Conservation (phyloP, 2,113 vertebrate genomes). For the Pterocles burchelli region DNA sequence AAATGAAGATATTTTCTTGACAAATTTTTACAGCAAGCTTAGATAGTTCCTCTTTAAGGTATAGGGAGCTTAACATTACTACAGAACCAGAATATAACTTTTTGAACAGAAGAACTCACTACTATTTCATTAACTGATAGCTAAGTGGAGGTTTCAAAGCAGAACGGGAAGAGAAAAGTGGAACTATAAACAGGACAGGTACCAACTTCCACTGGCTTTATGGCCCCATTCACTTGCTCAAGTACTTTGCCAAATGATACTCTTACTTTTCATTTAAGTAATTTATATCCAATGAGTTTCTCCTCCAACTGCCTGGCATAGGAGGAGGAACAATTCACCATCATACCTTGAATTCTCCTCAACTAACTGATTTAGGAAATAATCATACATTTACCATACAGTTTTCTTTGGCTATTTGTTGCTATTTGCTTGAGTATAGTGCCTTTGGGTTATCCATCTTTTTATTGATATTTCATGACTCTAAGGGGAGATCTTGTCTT, state of each 20-base stretch:
- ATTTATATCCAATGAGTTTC: not conserved
- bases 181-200: not conserved
- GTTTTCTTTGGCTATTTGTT: not conserved
- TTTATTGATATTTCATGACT: not conserved
- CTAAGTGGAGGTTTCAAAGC: not conserved
- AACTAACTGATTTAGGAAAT: not conserved
- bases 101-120: not conserved
- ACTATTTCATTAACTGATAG: not conserved
- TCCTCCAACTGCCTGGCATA: not conserved
- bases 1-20: not conserved
- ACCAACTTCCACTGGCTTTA: not conserved
- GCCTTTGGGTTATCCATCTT: fast-evolving
- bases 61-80: not conserved
- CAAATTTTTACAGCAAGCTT: not conserved
- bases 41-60: not conserved
- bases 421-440: not conserved
- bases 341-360: not conserved
- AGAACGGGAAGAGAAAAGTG: not conserved
- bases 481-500: not conserved
- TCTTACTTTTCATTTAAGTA: not conserved
- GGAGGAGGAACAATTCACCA: not conserved
- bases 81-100: not conserved
- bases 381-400: not conserved
- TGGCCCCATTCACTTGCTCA: not conserved
- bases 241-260: not conserved